phyloP scores from a whole-genome alignment of 2,113 vertebrate genomes.

The Acanthisitta chloris region DNA sequence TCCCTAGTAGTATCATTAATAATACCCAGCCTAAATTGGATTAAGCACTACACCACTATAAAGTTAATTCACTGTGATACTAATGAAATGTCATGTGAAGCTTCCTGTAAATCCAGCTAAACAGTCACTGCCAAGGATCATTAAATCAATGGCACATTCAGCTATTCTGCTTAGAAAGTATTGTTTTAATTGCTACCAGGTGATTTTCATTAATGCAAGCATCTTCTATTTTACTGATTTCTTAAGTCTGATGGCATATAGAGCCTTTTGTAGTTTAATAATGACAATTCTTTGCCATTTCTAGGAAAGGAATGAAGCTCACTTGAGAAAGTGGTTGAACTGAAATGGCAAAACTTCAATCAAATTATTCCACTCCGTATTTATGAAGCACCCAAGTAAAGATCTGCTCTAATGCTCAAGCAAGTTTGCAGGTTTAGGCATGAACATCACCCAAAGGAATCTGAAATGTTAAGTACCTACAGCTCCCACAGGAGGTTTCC shows the following conservation, averaged over 20 bases:
- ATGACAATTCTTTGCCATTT: background rate
- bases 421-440: background rate
- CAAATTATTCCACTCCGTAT: background rate
- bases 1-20: conserved; percentile 66
- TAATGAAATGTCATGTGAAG: conserved; percentile 70
- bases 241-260: background rate
- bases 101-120: conserved; percentile 72
- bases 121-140: conserved; percentile 59
- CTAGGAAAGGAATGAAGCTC: background rate
- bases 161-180: conserved; percentile 48
- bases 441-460: background rate
- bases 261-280: background rate
- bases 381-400: background rate
- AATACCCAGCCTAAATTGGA: conserved; percentile 67
- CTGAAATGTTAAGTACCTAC: background rate
- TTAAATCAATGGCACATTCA: conserved; percentile 65
- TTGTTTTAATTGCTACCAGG: conserved; percentile 66
- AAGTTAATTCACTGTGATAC: conserved; percentile 74
- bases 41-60: conserved; percentile 68
- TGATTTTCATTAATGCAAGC: conserved; percentile 56
- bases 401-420: background rate
- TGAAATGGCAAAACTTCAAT: background rate
- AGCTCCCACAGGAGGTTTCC: background rate
- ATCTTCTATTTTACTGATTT: conserved; percentile 10
- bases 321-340: background rate